Base-by-base conservation (phyloP, 2,797 vertebrate genomes). In the Gymnodraco acuticeps region DNA sequence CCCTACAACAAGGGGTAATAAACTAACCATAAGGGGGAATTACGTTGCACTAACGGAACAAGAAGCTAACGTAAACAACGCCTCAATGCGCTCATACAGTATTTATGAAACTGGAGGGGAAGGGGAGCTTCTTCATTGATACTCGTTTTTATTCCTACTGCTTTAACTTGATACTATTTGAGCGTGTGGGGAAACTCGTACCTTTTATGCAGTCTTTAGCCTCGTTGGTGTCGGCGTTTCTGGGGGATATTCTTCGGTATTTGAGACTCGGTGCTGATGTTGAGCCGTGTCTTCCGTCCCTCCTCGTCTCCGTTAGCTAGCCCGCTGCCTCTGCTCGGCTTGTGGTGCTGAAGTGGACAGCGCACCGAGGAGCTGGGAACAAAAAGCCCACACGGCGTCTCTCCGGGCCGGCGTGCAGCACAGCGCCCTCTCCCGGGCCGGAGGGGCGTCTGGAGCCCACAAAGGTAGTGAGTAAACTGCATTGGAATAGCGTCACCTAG, bases 301-400 rank as follows among this genome's bases (percentile, higher is more conserved):
- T 80, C 64, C 76, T 85, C 81, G 33, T 63, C 84, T 4, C 77
- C 55, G 61, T 61, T 73, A 81, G 88, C 87, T 84, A 58, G 72
- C 69, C 72, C 74, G 83, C 83, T 86, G 84, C 82, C 86, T 90
- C 77, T 11, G 75, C 84, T 88, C 86, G 77, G 87, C 68, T 89
- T 54, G 90, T 94, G 92, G 93, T 93, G 92, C 94, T 95, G 94
- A 96, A 95, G 91, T 95, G 95, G 95, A 96, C 95, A 96, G 95
- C 94, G 90, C 95, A 94, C 85, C 59, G 75, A 86, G 78, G 65
- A 79, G 73, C 70, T 19, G 75, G 76, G 79, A 83, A 88, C 80
- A 91, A 87, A 82, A 85, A 78, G 20, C 65, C 31, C 27, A 58
- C 53, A 60, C 61, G 51, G 87, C 62, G 63, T 62, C 42, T 11